Conservation (phyloP, 2,797 vertebrate species). For the Enteromius argenteus region DNA sequence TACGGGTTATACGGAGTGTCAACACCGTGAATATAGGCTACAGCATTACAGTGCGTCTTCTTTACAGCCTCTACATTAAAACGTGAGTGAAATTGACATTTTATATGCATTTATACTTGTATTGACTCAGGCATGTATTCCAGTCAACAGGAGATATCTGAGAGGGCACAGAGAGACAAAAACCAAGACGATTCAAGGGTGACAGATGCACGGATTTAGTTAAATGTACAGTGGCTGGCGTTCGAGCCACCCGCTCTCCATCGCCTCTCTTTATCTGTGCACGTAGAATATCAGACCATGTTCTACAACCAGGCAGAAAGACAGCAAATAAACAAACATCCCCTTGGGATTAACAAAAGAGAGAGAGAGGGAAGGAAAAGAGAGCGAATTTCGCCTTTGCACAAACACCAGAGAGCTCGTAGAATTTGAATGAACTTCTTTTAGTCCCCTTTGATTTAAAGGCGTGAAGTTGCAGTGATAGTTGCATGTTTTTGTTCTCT, state of each 20-base stretch:
- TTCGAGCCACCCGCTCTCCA: constrained; percentile 8
- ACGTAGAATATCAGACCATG: constrained; percentile 57
- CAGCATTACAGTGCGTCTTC: neutral
- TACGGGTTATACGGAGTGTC: constrained; percentile 59
- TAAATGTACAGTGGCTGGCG: neutral
- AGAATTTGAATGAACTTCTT: constrained; percentile 10
- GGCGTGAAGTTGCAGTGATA: neutral
- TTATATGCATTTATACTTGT: neutral
- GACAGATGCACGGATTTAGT: constrained; percentile 51
- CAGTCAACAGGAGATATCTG: constrained; percentile 44
- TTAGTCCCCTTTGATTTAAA: neutral
- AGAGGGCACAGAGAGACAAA: constrained; percentile 42
- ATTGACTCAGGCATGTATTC: constrained; percentile 3
- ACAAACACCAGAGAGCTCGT: constrained; percentile 11
- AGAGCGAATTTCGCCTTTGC: constrained; percentile 24
- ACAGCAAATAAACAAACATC: constrained; percentile 66
- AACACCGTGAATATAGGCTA: constrained; percentile 45
- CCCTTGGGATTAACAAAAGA: constrained; percentile 44
- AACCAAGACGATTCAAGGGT: constrained; percentile 48
- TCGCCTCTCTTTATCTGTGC: constrained; percentile 8
- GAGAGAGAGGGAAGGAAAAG: constrained; percentile 22
- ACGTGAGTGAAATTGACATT: constrained; percentile 32
- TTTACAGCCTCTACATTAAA: constrained; percentile 11
- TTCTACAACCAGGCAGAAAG: constrained; percentile 22
- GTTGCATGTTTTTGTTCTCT: constrained; percentile 37